Percentiles rank a stretch among this genome's conserved stretches.
phyloP scores from a whole-genome alignment of 2,888 invertebrate genomes.

The Lysandra bellargus region DNA sequence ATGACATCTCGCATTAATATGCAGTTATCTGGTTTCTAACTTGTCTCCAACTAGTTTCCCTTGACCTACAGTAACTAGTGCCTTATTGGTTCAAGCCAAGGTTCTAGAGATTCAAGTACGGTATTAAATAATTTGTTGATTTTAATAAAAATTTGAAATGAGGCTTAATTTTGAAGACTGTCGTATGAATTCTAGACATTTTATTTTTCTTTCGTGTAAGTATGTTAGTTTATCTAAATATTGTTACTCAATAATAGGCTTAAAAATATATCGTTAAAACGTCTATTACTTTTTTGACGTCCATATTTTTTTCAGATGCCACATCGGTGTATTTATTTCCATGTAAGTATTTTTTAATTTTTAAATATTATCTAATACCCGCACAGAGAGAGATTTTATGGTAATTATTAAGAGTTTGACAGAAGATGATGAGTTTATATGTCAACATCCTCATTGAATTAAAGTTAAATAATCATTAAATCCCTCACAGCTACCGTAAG shows the following conservation, averaged over 20 bases:
- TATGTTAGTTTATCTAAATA: not conserved
- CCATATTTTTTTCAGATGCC: slow-evolving; percentile 11
- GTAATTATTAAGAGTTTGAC: no score
- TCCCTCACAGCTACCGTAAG: no score
- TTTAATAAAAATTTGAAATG: not conserved
- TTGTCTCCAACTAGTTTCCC: not conserved
- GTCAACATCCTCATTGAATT: no score
- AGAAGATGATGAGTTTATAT: no score
- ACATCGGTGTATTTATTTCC: slow-evolving; percentile 25
- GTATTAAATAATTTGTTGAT: not conserved
- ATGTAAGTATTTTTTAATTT: slow-evolving; percentile 31
- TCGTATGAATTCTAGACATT: not conserved
- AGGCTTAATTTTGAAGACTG: not conserved
- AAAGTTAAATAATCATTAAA: no score
- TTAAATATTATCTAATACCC: not conserved
- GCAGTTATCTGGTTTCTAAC: slow-evolving; percentile 1
- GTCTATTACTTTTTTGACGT: not conserved
- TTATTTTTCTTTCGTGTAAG: not conserved
- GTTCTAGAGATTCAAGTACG: not conserved
- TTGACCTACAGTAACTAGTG: not conserved
- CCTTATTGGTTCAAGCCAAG: not conserved
- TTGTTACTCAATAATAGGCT: not conserved
- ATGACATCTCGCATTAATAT: not conserved
- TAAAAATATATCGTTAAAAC: not conserved
- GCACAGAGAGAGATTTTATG: no score